phyloP scores from a whole-genome alignment of 1,140 invertebrate species.

The Halesus radiatus region DNA sequence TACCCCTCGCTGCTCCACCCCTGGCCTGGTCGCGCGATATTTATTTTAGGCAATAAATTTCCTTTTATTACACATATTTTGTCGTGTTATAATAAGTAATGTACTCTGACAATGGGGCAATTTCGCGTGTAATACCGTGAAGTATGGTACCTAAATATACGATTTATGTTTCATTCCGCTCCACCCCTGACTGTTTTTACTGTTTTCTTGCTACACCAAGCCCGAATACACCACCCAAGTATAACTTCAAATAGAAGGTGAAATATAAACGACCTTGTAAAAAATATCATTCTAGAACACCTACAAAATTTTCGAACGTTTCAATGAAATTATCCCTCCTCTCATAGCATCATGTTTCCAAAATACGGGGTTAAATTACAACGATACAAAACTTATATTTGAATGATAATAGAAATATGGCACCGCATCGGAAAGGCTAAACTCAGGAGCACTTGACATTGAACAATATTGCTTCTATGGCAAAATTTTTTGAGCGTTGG shows the following conservation, averaged over 20 bases:
- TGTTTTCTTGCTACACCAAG: constrained; percentile 17
- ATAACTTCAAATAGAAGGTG: too few relatives aligned
- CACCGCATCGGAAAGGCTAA: neutral
- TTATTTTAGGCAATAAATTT: constrained; percentile 72
- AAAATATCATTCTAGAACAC: neutral
- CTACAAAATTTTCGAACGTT: neutral
- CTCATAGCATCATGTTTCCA: neutral
- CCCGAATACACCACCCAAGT: neutral
- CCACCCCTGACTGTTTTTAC: constrained; percentile 44
- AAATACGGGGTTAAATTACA: neutral
- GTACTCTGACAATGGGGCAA: constrained; percentile 67
- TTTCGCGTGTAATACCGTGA: constrained; percentile 68
- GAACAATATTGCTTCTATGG: neutral
- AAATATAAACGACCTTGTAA: neutral
- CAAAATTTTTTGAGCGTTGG: neutral
- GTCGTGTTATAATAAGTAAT: constrained; percentile 73
- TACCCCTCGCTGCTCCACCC: neutral
- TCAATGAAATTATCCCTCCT: neutral
- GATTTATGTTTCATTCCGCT: constrained; percentile 57
- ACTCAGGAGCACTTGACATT: neutral
- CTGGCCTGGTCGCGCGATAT: constrained; percentile 61
- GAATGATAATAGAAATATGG: constrained; percentile 1
- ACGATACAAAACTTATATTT: neutral
- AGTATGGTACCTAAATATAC: constrained; percentile 57
- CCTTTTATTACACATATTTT: constrained; percentile 73